phyloP scores from a whole-genome alignment of 2,113 vertebrate species.

The Gadus macrocephalus region DNA sequence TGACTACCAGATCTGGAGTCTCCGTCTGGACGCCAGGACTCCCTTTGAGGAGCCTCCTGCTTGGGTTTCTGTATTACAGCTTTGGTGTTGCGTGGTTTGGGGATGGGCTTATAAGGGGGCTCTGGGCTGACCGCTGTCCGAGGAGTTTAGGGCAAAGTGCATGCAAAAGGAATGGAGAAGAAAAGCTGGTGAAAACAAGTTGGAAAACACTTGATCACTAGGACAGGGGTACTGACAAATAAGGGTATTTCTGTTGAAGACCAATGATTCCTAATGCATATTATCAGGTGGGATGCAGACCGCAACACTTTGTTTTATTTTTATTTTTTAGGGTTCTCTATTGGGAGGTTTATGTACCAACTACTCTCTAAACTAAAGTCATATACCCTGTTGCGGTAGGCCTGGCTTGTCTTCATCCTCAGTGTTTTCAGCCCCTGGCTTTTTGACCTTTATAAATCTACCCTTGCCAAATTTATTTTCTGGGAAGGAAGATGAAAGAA shows the following conservation, averaged over 20 bases:
- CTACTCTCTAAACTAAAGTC: background rate
- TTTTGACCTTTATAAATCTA: constrained; percentile 73
- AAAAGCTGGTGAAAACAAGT: too few relatives aligned
- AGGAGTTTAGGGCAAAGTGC: constrained; percentile 7
- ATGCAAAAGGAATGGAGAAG: too few relatives aligned
- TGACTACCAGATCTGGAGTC: constrained; percentile 11
- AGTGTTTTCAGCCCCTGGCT: constrained; percentile 44
- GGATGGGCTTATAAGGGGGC: constrained; percentile 53
- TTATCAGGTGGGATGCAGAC: too few relatives aligned
- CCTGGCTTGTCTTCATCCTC: constrained; percentile 36
- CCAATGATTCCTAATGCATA: too few relatives aligned
- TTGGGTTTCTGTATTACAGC: constrained; percentile 32
- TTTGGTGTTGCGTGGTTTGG: constrained; percentile 61
- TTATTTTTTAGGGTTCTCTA: too few relatives aligned
- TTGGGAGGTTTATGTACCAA: too few relatives aligned
- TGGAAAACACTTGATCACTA: too few relatives aligned
- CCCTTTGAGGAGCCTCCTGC: constrained; percentile 54
- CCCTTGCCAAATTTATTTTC: constrained; percentile 53
- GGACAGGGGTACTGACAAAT: too few relatives aligned
- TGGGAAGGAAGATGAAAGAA: constrained; percentile 19
- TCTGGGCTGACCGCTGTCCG: constrained; percentile 25
- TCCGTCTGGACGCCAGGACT: constrained; percentile 27
- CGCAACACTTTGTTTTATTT: too few relatives aligned
- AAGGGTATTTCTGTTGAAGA: too few relatives aligned
- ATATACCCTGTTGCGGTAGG: constrained; percentile 51